Conservation (phyloP, 2,888 invertebrate species). For the Watsonalla binaria region DNA sequence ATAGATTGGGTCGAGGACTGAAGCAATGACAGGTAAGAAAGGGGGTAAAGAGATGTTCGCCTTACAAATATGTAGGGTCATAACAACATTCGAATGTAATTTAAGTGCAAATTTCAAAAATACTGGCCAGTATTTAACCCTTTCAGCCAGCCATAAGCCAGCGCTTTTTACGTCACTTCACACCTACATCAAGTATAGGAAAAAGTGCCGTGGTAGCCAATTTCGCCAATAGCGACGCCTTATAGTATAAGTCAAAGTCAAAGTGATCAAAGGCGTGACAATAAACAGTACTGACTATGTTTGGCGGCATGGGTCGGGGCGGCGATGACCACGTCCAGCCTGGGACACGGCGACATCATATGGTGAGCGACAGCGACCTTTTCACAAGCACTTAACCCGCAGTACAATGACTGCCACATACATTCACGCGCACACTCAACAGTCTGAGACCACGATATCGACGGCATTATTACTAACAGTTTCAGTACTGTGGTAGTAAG, state of each 20-base stretch:
- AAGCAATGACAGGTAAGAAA: no score
- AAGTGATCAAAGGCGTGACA: no score
- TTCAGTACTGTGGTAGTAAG: conserved; percentile 22
- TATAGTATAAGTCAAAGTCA: no score
- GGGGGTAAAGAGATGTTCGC: no score
- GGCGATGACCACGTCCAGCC: conserved; percentile 54
- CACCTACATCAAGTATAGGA: neutral
- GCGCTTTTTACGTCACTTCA: neutral
- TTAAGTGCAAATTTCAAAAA: no score
- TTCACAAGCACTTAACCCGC: conserved; percentile 51
- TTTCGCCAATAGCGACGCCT: neutral
- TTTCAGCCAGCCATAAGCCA: no score
- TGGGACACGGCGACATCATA: conserved; percentile 54
- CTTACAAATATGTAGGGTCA: no score
- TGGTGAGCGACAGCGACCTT: conserved; percentile 45
- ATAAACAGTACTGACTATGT: conserved; percentile 52
- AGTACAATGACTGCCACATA: conserved; percentile 51
- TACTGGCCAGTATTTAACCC: no score
- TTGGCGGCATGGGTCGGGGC: conserved; percentile 47
- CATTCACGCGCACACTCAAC: conserved; percentile 54
- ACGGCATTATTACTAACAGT: conserved; percentile 24
- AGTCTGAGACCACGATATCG: conserved; percentile 47
- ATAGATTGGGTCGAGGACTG: no score
- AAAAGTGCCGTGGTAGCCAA: neutral
- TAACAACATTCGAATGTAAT: no score